phyloP scores from a whole-genome alignment of 2,888 invertebrate species.

The Hydrotaea diabolus region DNA sequence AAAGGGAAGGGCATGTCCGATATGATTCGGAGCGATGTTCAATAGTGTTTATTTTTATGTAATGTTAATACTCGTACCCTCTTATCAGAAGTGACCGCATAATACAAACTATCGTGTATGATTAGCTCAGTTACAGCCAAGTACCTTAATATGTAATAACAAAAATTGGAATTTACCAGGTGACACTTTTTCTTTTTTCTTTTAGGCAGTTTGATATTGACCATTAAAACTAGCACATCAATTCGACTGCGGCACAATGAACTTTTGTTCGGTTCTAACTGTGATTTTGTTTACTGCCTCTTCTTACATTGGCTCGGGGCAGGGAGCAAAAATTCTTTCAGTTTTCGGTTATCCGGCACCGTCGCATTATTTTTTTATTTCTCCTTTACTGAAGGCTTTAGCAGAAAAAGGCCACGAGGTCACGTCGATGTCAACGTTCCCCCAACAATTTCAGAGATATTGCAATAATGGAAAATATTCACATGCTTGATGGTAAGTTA shows the following conservation, averaged over 20 bases:
- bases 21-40: too few species aligned
- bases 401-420: conserved; percentile 78
- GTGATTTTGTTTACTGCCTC: too few species aligned
- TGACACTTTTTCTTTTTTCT: too few species aligned
- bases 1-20: too few species aligned
- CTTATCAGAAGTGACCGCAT: too few species aligned
- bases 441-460: conserved; percentile 74
- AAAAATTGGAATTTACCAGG: too few species aligned
- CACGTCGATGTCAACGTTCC: conserved; percentile 75
- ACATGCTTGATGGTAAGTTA: conserved; percentile 43
- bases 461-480: conserved; percentile 49
- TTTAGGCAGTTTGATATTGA: not conserved
- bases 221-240: not conserved
- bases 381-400: conserved; percentile 75
- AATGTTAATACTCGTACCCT: too few species aligned
- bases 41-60: too few species aligned
- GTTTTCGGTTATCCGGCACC: conserved; percentile 54
- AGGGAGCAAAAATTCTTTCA: conserved; percentile 49
- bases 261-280: not conserved
- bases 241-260: not conserved
- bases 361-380: conserved; percentile 71
- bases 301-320: not conserved
- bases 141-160: too few species aligned
- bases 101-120: too few species aligned
- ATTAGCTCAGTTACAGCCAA: too few species aligned